Base-by-base conservation (phyloP, 2,113 vertebrate genomes). In the Nothocercus nigrocapillus region DNA sequence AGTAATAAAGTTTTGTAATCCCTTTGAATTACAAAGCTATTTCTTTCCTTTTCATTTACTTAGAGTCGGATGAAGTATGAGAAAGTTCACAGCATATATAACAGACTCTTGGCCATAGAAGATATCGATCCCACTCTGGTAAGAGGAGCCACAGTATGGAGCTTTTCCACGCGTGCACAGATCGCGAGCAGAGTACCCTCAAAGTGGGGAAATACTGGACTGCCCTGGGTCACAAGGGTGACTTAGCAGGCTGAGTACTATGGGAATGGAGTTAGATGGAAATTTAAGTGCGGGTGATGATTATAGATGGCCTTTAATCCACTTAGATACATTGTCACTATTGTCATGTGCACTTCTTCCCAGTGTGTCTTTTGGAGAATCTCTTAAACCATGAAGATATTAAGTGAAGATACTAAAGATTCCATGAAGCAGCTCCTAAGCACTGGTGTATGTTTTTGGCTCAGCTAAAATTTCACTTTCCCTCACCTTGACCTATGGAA, bases 1-100 rank as follows among this genome's bases (percentile, higher is more conserved):
- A 58, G 30, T 58, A 58, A 18, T 32, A 58, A 58, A 58, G 17
- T 38, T 63, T 24, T 27, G 38, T 53, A 54, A 54, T 73, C 28
- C 34, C 30, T 40, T 11, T 20, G 36, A 20, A 22, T 74, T 13
- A n/a, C 34, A 8, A 67, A 94, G 74, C 84, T 62, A 27, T 34
- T 17, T 84, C 34, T 84, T 78, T 90, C 80, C 63, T 92, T 76
- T 94, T 53, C 91, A 13, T 85, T 79, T 54, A 7, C 63, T 36
- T 76, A 99, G 99, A 99, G 99, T 97, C 99, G 99, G 80, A 99
- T 99, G 99, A 99, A 99, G 94, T 99, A 99, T 24, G 99, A 99
- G 95, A 99, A 99, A 64, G 99, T 99, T 62, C 99, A 99, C 97
- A 99, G 98, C 96, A 99, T 99, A 96, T 99, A 99, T 79, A 99